Evolutionary conservation across 2,113 vertebrate genomes (phyloP), one percentile per base, ranked within the genome.

Genomic region (Neogale vison): DNA sequence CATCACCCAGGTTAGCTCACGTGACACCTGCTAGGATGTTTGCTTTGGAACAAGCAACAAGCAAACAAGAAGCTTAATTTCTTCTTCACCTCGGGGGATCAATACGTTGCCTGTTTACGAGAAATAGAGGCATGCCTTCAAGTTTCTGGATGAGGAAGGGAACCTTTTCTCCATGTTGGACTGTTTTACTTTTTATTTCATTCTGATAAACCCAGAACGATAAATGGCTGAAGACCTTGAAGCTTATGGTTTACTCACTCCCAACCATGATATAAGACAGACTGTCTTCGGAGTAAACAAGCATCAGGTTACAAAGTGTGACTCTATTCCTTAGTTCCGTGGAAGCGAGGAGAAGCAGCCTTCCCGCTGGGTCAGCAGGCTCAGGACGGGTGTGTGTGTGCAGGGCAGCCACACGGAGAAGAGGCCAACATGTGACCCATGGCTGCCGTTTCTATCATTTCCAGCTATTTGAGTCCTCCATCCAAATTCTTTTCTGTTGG

Each of bases 381-480:
- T 29, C 23, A 24, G 92, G 45, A 20, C 3, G 42, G 15, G 61
- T 34, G 42, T 65, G 82, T 77, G 92, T 45, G 45, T 0, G 2
- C 47, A 42, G 81, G 72, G 15, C 10, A 11, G 36, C 15, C 79
- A 45, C 59, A 74, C 6, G 39, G 1, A 47, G 36, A 15, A 57
- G 86, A 93, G 79, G 36, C 55, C 57, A 89, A 42, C 18, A 10
- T 26, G 95, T 84, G 87, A 90, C 55, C 29, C 67, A 79, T 39
- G 77, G 80, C 95, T 18, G n/a, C 88, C 21, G 93, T 96, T 98
- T 95, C 42, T 20, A 18, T 42, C 18, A 1, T 31, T 39, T 72
- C 76, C 87, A 90, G 71, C 14, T 34, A 1, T 97, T 93, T 72
- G 92, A 84, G 57, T 77, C 83, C 45, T 97, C 57, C 72, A 84